Percentiles rank a stretch among this genome's conserved stretches.
These are phyloP conservation scores for Dilophus febrilis DNA, from an alignment of 2,888 invertebrate species.

Conservation along the genomic window DNA sequence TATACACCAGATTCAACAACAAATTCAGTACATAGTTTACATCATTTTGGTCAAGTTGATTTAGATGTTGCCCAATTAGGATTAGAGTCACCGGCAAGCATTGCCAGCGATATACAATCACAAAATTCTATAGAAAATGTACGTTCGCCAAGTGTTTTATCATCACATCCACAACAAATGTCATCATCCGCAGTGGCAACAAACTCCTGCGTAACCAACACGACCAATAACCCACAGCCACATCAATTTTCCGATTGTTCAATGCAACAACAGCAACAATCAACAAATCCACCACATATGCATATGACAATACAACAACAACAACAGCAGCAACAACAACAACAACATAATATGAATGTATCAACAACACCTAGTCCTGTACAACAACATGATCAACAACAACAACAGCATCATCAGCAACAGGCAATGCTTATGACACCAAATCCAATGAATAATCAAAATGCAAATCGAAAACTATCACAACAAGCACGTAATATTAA, in stretches of 20 bases:
- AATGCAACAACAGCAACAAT: conserved; percentile 35
- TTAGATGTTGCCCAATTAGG: conserved; percentile 70
- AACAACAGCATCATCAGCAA: conserved; percentile 7
- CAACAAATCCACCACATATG: neutral
- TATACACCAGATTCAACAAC: conserved; percentile 74
- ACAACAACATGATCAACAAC: conserved; percentile 8
- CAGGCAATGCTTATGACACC: conserved; percentile 6
- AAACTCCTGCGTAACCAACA: too few relatives aligned
- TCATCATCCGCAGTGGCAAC: too few relatives aligned
- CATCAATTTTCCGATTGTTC: conserved; percentile 44
- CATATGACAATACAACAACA: neutral
- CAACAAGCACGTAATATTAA: conserved; percentile 14
- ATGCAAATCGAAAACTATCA: neutral
- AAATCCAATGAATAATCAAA: neutral
- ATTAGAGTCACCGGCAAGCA: conserved; percentile 75
- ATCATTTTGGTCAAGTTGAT: conserved; percentile 62
- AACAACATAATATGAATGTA: too few relatives aligned
- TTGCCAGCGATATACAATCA: conserved; percentile 67
- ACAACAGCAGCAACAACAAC: conserved; percentile 10
- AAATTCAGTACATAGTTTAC: conserved; percentile 65
- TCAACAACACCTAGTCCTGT: conserved; percentile 13
- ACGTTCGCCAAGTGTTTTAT: conserved; percentile 39
- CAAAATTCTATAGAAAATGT: conserved; percentile 48
- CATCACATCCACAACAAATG: conserved; percentile 21
- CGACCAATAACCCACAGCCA: too few relatives aligned